phyloP scores from a whole-genome alignment of 2,888 invertebrate genomes.

The Drosophila nr. perissopoda region DNA sequence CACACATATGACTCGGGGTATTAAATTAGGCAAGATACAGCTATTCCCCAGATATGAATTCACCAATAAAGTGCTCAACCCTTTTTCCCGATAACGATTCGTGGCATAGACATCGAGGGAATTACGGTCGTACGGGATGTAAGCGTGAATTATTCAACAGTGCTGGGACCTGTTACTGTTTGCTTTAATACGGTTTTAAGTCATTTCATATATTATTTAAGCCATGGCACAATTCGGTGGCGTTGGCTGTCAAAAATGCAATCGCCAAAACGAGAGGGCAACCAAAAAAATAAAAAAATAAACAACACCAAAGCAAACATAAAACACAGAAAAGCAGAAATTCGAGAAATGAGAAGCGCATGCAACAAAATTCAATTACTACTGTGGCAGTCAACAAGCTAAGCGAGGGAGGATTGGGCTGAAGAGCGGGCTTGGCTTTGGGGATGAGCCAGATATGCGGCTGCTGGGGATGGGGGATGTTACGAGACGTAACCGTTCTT shows the following conservation, averaged over 20 bases:
- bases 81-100: conserved; percentile 27
- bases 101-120: conserved; percentile 48
- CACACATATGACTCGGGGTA: not conserved
- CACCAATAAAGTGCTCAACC: conserved; percentile 9
- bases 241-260: conserved; percentile 73
- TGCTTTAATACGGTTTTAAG: conserved; percentile 75
- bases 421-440: not conserved
- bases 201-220: conserved; percentile 75
- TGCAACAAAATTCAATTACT: conserved; percentile 72
- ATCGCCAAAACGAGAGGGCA: conserved; percentile 43
- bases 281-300: not conserved
- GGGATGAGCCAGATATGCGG: conserved; percentile 8
- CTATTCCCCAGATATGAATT: conserved; percentile 23
- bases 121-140: conserved; percentile 30
- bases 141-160: conserved; percentile 56
- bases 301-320: conserved; percentile 10
- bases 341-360: conserved; percentile 39
- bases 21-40: conserved; percentile 2
- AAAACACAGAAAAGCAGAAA: conserved; percentile 13
- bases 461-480: conserved; percentile 31
- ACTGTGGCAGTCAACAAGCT: conserved; percentile 31
- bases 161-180: conserved; percentile 31
- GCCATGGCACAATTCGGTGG: conserved; percentile 48
- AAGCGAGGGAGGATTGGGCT: not conserved
- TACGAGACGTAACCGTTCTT: conserved; percentile 75